A percentile compares a stretch with the other conserved stretches of the same genome.
These are phyloP conservation scores for Globia sparganii DNA, from an alignment of 2,888 invertebrate species.

Conservation along the genomic window DNA sequence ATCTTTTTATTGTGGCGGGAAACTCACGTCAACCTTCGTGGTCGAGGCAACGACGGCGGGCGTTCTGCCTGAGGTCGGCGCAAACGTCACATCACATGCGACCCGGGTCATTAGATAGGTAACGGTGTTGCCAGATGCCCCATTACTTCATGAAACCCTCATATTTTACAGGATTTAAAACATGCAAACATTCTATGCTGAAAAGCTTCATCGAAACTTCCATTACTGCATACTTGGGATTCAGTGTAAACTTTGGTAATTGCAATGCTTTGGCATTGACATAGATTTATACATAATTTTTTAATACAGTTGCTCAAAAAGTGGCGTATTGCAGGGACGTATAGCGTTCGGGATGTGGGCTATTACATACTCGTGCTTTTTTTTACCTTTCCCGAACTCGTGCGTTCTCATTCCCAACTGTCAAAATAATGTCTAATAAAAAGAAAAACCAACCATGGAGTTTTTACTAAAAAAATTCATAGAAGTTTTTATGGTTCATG, in stretches of 20 bases:
- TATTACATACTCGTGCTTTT: too few species aligned
- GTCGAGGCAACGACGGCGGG: slow-evolving; percentile 67
- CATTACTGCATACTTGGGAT: slow-evolving; percentile 13
- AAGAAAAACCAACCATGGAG: too few species aligned
- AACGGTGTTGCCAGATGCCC: slow-evolving; percentile 64
- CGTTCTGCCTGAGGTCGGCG: slow-evolving; percentile 76
- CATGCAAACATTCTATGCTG: slow-evolving; percentile 13
- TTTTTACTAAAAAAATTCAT: too few species aligned
- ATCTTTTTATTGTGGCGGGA: slow-evolving; percentile 68
- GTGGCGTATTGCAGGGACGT: too few species aligned
- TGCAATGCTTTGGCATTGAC: background rate
- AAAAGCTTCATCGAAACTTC: slow-evolving; percentile 26
- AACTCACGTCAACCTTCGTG: slow-evolving; percentile 77
- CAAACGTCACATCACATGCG: slow-evolving; percentile 84
- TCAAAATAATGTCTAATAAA: too few species aligned
- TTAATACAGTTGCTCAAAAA: too few species aligned
- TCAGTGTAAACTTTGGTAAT: slow-evolving; percentile 6
- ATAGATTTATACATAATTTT: slow-evolving; percentile 2
- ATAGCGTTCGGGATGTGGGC: too few species aligned
- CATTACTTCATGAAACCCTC: slow-evolving; percentile 57
- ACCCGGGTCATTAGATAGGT: slow-evolving; percentile 80
- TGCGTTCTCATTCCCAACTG: too few species aligned
- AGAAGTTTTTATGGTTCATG: too few species aligned
- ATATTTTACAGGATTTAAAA: slow-evolving; percentile 34
- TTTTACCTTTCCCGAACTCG: too few species aligned